These are phyloP conservation scores for Gadopsis marmoratus DNA, from an alignment of 2,797 vertebrate species.

Conservation along the genomic window DNA sequence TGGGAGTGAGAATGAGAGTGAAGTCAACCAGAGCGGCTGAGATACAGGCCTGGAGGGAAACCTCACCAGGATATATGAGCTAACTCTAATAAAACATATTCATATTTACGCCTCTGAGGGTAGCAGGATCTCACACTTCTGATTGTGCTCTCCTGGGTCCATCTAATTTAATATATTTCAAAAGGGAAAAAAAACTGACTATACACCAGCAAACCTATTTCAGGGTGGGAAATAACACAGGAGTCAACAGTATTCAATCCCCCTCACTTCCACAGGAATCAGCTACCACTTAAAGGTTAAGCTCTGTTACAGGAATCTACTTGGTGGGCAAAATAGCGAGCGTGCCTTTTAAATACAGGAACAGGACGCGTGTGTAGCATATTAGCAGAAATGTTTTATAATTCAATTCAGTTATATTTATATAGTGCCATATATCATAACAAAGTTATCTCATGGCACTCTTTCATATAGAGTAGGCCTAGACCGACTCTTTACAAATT, in stretches of 20 bases:
- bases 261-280: constrained; percentile 22
- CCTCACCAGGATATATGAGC: constrained; percentile 30
- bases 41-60: constrained; percentile 46
- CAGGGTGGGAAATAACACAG: constrained; percentile 32
- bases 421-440: too few relatives aligned
- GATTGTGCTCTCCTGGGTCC: constrained; percentile 55
- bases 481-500: too few relatives aligned
- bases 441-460: too few relatives aligned
- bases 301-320: constrained; percentile 21
- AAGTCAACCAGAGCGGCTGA: constrained; percentile 36
- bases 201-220: constrained; percentile 20
- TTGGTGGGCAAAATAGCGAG: constrained; percentile 1
- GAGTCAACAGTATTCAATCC: constrained; percentile 30
- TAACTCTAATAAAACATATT: constrained; percentile 47
- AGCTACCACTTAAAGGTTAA: constrained; percentile 21
- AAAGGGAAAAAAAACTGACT: constrained; percentile 40
- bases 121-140: constrained; percentile 49
- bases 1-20: constrained; percentile 43
- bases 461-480: too few relatives aligned
- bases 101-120: constrained; percentile 41
- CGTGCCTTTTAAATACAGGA: neutral
- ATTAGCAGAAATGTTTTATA: constrained; percentile 3
- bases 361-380: neutral
- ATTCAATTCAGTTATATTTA: too few relatives aligned
- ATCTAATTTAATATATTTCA: constrained; percentile 55